A percentile compares a stretch with the other conserved stretches of the same genome.
These are phyloP conservation scores for Glyptemys insculpta DNA, from an alignment of 2,797 vertebrate genomes.

Conservation along the genomic window DNA sequence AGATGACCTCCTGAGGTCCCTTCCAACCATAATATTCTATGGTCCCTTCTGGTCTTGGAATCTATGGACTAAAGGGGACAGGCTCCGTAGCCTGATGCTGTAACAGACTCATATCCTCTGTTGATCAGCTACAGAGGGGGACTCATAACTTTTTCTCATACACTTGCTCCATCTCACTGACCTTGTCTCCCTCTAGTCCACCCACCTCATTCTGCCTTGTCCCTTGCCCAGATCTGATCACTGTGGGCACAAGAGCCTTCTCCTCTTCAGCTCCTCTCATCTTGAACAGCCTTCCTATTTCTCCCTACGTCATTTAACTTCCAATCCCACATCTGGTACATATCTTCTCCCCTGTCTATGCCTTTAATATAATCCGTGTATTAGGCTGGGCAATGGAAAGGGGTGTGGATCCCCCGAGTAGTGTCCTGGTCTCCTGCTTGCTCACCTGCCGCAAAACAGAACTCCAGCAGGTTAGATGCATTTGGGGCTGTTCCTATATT, in stretches of 20 bases:
- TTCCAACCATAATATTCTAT: too few species aligned
- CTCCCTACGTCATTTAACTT: not conserved
- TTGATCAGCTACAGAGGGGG: not conserved
- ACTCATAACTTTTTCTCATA: not conserved
- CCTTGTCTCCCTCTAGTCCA: not conserved
- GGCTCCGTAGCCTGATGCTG: not conserved
- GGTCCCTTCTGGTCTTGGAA: not conserved
- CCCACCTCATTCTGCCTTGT: not conserved
- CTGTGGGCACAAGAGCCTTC: not conserved
- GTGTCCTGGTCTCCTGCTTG: not conserved
- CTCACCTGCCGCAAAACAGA: not conserved
- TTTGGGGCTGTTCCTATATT: not conserved
- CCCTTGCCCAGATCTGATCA: not conserved
- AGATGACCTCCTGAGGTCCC: too few species aligned
- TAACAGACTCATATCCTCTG: not conserved
- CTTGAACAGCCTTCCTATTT: rapidly evolving
- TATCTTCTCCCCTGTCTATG: not conserved
- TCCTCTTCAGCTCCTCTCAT: not conserved
- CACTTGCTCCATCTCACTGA: not conserved
- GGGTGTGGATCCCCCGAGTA: not conserved
- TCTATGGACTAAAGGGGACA: not conserved
- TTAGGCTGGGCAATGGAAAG: not conserved
- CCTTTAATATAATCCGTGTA: not conserved
- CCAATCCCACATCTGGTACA: not conserved
- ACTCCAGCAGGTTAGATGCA: not conserved